A percentile compares a stretch with the other conserved stretches of the same genome.
phyloP scores from a whole-genome alignment of 2,888 invertebrate genomes.

The Troilus luridus region DNA sequence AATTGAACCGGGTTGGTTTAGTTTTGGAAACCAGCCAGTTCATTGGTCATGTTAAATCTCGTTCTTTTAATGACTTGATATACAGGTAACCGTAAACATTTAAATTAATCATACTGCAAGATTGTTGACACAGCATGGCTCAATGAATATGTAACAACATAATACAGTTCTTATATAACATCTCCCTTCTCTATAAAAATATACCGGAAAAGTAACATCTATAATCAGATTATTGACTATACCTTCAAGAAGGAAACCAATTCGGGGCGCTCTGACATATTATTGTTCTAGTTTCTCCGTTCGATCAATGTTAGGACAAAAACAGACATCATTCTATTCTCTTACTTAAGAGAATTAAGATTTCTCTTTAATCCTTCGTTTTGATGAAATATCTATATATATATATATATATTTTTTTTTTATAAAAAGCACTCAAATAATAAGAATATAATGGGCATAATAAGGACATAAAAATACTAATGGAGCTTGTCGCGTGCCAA shows the following conservation, averaged over 20 bases:
- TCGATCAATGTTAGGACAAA: neutral
- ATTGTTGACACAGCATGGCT: neutral
- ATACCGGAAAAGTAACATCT: neutral
- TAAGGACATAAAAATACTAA: too few relatives aligned
- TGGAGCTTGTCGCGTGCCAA: too few relatives aligned
- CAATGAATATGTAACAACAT: neutral
- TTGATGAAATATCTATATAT: neutral
- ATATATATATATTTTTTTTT: too few relatives aligned
- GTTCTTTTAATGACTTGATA: neutral
- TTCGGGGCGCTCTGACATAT: constrained; percentile 6
- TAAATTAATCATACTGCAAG: neutral
- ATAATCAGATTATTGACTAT: neutral
- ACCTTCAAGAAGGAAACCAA: neutral
- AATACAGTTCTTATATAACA: neutral
- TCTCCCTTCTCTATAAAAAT: too few relatives aligned
- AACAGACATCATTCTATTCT: neutral
- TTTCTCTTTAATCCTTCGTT: neutral
- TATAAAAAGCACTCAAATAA: too few relatives aligned
- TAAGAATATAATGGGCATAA: too few relatives aligned
- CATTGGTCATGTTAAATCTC: too few relatives aligned
- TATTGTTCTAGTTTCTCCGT: neutral
- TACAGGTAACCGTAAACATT: neutral
- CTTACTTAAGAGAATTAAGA: neutral
- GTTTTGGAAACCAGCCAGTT: too few relatives aligned
- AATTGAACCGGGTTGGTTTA: too few relatives aligned